Base-by-base conservation (phyloP, 2,113 vertebrate species). In the Recurvirostra avosetta region DNA sequence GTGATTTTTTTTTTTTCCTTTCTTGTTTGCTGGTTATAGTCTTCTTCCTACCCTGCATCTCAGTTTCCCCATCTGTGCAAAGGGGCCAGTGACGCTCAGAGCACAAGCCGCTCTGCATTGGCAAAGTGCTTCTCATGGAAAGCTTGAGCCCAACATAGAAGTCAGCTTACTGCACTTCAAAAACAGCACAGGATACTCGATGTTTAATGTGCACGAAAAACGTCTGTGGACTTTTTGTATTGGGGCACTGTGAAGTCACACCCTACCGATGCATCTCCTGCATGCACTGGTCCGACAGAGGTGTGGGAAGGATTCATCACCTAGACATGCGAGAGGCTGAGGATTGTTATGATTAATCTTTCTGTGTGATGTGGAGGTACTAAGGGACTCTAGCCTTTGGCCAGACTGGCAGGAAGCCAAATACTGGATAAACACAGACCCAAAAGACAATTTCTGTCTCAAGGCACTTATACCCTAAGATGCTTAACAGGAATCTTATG, bases 341-440 rank as follows among this genome's bases (percentile, higher is more conserved):
- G 34, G 30, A 79, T 65, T 86, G 75, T 62, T 93, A 80, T 80
- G 62, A 93, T 83, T 79, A 87, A 79, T 82, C 34, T 45, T 62
- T 43, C 59, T 77, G 58, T 87, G 40, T 77, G 61, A 76, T 90
- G 71, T 70, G 63, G 50, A 73, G 56, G 59, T 68, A 59, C 55
- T 59, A 38, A 90, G 40, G 45, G 72, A 67, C 23, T 87, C 55
- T 5, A 86, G 58, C 52, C 52, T 79, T 80, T 52, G 47, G 80
- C 40, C 92, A 94, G 91, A 49, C 71, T 65, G 86, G 78, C 86
- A 92, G 71, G 88, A 92, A 93, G 75, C 75, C 67, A 83, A 47
- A 58, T 30, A 36, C 41, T 25, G 52, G 38, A 55, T 76, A 92
- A 95, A 91, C 34, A 91, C 20, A 73, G 53, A 76, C n/a, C 62